phyloP scores from a whole-genome alignment of 1,140 invertebrate species.

The Pissodes strobi region DNA sequence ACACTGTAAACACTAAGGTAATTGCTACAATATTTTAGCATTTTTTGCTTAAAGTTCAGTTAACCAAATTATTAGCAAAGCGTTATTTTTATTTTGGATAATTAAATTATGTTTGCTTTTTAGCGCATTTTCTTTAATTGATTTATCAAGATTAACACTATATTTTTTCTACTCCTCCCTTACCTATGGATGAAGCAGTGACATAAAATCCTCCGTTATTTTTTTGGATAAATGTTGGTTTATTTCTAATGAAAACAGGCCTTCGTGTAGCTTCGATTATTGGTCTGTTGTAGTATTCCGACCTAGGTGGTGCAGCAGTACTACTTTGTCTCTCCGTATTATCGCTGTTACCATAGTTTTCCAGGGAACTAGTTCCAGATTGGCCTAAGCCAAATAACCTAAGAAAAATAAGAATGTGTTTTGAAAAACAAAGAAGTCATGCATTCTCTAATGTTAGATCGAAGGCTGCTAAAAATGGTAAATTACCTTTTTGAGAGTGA shows the following conservation, averaged over 20 bases:
- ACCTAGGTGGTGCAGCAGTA: neutral
- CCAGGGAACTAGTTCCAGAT: neutral
- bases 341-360: neutral
- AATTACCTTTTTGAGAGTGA: too few species aligned
- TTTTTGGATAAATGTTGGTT: slow-evolving; percentile 29
- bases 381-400: slow-evolving; percentile 21
- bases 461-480: too few species aligned
- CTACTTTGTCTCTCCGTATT: neutral
- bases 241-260: slow-evolving; percentile 30
- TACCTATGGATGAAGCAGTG: slow-evolving; percentile 10
- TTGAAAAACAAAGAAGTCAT: too few species aligned
- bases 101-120: too few species aligned
- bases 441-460: too few species aligned
- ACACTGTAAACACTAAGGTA: too few species aligned
- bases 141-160: too few species aligned
- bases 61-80: neutral
- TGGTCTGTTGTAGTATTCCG: neutral
- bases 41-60: too few species aligned
- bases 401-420: too few species aligned
- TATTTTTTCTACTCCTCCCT: neutral
- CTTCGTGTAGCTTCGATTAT: slow-evolving; percentile 24
- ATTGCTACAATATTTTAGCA: too few species aligned
- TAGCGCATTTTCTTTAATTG: too few species aligned
- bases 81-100: too few species aligned
- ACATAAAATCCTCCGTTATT: slow-evolving; percentile 29